A percentile compares a stretch with the other conserved stretches of the same genome.
These are phyloP conservation scores for Meloidogyne floridensis DNA, from an alignment of 1,140 invertebrate genomes.

Conservation along the genomic window DNA sequence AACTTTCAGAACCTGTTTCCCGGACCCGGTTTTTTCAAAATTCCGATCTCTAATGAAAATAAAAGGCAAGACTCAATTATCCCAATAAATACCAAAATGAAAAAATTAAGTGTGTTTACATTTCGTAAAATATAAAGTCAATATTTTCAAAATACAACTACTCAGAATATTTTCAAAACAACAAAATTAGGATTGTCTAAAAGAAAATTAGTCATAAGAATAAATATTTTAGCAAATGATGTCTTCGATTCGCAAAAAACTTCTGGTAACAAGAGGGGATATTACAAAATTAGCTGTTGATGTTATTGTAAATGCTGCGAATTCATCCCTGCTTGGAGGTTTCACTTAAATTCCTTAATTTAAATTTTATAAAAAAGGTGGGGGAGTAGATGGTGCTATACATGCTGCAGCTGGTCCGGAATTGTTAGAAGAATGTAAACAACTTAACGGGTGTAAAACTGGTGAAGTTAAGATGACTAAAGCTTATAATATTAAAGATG, in stretches of 20 bases:
- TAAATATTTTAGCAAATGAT: background rate
- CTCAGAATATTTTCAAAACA: no score
- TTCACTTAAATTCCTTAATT: background rate
- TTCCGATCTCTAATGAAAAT: no score
- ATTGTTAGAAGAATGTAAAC: constrained; percentile 33
- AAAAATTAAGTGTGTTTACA: no score
- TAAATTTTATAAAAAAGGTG: constrained; percentile 6
- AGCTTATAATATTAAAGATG: constrained; percentile 40
- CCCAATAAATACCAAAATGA: no score
- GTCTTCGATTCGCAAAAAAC: constrained; percentile 23
- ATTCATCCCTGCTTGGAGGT: constrained; percentile 36
- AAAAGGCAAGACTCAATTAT: no score
- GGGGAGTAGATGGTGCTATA: constrained; percentile 42
- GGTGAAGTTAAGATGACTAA: constrained; percentile 42
- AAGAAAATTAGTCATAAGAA: no score
- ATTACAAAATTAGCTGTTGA: constrained; percentile 38
- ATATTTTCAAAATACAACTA: no score
- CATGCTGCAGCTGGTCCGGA: constrained; percentile 34
- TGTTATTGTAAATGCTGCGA: constrained; percentile 42
- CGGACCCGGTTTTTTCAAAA: no score
- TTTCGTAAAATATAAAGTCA: no score
- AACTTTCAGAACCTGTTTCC: no score
- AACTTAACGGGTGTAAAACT: constrained; percentile 31
- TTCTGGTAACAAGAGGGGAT: constrained; percentile 32
- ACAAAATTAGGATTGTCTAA: no score